Percentiles rank a stretch among this genome's conserved stretches.
Conservation (phyloP, 2,888 invertebrate species). For the Onthophagus sagittarius region DNA sequence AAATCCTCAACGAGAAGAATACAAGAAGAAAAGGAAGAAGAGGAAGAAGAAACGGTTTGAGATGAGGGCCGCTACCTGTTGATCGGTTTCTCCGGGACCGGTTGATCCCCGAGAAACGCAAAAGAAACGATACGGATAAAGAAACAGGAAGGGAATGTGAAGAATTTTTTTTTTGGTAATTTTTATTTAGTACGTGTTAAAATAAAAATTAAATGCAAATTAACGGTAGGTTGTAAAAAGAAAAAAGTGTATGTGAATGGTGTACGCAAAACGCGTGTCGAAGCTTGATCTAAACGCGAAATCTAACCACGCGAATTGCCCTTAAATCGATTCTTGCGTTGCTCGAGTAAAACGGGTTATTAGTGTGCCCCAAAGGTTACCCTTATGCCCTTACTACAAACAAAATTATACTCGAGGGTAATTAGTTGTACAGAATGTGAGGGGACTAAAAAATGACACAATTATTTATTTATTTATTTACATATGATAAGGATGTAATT, state of each 20-base stretch:
- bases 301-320: constrained; percentile 19
- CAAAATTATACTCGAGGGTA: background rate
- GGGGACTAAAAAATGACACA: background rate
- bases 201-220: background rate
- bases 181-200: background rate
- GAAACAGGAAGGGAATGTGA: background rate
- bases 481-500: no score
- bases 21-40: no score
- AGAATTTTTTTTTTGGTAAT: background rate
- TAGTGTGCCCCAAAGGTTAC: constrained; percentile 2
- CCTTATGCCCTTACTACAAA: background rate
- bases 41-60: background rate
- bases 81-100: no score
- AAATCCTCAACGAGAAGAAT: background rate
- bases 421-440: background rate
- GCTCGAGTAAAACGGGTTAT: constrained; percentile 7
- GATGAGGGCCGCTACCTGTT: background rate
- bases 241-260: background rate
- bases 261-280: constrained; percentile 17
- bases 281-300: constrained; percentile 18
- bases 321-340: constrained; percentile 16
- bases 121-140: background rate
- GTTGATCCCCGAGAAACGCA: background rate
- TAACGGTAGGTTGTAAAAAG: background rate
- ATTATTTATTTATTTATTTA: no score